Conservation (phyloP, 2,113 vertebrate species). For the Oriolus oriolus region DNA sequence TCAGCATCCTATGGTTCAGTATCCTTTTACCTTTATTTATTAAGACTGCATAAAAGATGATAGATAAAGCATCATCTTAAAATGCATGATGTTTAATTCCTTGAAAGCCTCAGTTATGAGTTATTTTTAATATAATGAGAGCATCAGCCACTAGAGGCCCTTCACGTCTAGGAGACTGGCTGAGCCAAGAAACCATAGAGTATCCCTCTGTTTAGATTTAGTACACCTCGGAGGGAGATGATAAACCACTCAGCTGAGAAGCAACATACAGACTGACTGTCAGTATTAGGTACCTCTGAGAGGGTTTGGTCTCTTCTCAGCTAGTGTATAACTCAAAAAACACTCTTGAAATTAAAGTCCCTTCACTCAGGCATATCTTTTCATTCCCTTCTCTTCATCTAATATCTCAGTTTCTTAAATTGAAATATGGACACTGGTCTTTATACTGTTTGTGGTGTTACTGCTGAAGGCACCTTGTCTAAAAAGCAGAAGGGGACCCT, state of each 20-base stretch:
- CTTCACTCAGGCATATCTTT: not conserved
- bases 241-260: not conserved
- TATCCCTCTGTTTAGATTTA: not conserved
- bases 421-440: rapidly evolving
- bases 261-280: not conserved
- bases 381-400: not conserved
- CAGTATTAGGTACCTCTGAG: not conserved
- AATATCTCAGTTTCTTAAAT: not conserved
- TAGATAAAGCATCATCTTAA: not conserved
- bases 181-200: not conserved
- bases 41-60: not conserved
- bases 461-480: not conserved
- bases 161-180: not conserved
- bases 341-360: not conserved
- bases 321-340: not conserved
- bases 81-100: not conserved
- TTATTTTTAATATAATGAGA: not conserved
- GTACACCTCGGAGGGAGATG: not conserved
- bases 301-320: not conserved
- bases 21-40: not conserved
- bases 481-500: not conserved
- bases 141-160: constrained; percentile 63
- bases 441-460: not conserved
- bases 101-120: not conserved
- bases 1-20: not conserved